Percentiles rank a stretch among this genome's conserved stretches.
These are phyloP conservation scores for Myotis planiceps DNA, from an alignment of 2,797 vertebrate genomes.

Conservation along the genomic window DNA sequence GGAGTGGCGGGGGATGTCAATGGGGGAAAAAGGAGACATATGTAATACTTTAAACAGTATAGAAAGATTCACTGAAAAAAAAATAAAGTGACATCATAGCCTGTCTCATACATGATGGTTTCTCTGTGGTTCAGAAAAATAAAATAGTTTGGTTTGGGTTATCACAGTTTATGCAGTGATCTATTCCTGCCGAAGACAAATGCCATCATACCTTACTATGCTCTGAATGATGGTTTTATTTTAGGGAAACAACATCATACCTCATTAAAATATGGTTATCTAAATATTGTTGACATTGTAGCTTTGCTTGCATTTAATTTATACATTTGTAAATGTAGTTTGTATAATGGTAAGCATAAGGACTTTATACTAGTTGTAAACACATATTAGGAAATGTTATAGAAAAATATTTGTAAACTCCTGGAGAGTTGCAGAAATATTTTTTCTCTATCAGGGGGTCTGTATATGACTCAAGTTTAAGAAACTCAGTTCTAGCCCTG, in stretches of 20 bases:
- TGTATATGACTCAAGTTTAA: not conserved
- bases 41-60: too few species aligned
- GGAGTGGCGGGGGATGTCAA: too few species aligned
- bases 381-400: not conserved
- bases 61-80: too few species aligned
- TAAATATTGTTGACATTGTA: not conserved
- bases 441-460: not conserved
- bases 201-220: not conserved
- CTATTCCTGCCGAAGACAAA: not conserved
- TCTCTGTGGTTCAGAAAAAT: not conserved
- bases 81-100: not conserved
- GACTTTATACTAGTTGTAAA: not conserved
- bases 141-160: not conserved
- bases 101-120: not conserved
- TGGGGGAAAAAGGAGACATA: too few species aligned
- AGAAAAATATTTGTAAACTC: conserved; percentile 8
- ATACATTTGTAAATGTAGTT: not conserved
- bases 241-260: not conserved
- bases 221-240: conserved; percentile 1
- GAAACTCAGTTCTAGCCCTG: not conserved
- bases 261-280: not conserved
- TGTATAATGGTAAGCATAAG: not conserved
- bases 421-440: not conserved
- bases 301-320: not conserved
- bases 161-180: not conserved